Evolutionary conservation across 2,888 invertebrate species (phyloP), one percentile per base, ranked within the genome.

Genomic region (Philereme vetulata): DNA sequence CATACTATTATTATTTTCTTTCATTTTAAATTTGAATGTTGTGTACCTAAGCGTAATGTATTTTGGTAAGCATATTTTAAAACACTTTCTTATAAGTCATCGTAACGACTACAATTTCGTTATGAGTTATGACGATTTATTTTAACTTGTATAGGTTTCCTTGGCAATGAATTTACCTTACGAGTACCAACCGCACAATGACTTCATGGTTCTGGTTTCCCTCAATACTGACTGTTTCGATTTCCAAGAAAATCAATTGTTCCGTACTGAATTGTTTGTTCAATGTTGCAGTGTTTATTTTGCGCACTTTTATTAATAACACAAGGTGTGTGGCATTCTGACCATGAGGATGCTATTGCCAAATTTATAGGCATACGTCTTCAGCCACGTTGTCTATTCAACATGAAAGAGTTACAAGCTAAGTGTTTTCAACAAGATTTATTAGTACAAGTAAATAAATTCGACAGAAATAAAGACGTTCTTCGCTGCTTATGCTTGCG

Each of bases 281-380:
- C 48, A 40, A 45, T 51, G 47, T 55, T 49, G 43, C 62, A 33
- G 56, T 78, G 74, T 77, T 75, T 75, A 77, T 68, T 76, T 66
- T 60, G 64, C 59, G 65, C 62, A 70, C 68, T 75, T 74, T 76
- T 77, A 74, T 77, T 75, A 73, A 61, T 56, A 70, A 63, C 65
- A 60, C 67, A 58, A 57, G 59, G 56, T 51, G 57, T 64, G 65
- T 64, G 65, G 60, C 57, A 68, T 65, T 68, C 61, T 53, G 58
- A 59, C 54, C 67, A 60, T 62, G 65, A 68, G 68, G 62, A 70
- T 63, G 65, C 63, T 64, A 58, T 60, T 75, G 75, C 78, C 75
- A 77, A 78, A 67, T 75, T 72, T 74, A 78, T 72, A 56, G 66
- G 76, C 67, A 75, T 75, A 66, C 71, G 64, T 78, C 74, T 77